A percentile compares a stretch with the other conserved stretches of the same genome.
These are phyloP conservation scores for Montipora efflorescens DNA, from an alignment of 64 coral and sea anemone genomes.

Conservation along the genomic window DNA sequence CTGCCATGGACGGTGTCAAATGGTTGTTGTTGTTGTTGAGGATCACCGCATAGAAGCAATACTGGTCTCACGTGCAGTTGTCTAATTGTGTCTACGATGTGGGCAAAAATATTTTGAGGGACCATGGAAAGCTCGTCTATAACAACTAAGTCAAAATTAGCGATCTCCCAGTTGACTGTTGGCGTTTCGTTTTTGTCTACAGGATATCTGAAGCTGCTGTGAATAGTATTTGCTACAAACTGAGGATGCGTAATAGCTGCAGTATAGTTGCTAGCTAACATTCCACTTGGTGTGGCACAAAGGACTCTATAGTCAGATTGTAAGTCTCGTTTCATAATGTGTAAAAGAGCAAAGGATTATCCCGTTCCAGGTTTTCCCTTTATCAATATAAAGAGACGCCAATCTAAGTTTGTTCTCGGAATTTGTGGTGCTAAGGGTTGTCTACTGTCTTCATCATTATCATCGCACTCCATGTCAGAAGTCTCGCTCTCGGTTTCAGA, in stretches of 20 bases:
- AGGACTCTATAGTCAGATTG: background rate
- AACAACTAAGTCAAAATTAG: background rate
- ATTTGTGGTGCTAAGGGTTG: background rate
- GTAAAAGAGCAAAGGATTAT: conserved; percentile 2
- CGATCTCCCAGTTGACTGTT: background rate
- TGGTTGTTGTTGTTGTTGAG: background rate
- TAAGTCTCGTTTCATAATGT: background rate
- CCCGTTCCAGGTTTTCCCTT: conserved; percentile 40
- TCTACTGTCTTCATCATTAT: background rate
- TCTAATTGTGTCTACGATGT: background rate
- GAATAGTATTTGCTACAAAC: conserved; percentile 5
- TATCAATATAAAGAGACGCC: background rate
- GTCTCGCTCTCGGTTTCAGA: too few relatives aligned
- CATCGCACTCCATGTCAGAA: background rate
- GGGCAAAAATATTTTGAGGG: background rate
- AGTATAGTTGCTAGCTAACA: background rate
- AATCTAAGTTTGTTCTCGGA: background rate
- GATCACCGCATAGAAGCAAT: background rate
- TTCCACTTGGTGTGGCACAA: background rate
- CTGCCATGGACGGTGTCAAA: background rate
- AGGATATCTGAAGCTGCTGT: conserved; percentile 33
- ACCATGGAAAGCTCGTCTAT: background rate
- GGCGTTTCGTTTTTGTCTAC: background rate
- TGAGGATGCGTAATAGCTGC: background rate
- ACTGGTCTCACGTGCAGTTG: background rate